Evolutionary conservation across 2,888 invertebrate species (phyloP).

Genomic region (Melieria crassipennis): DNA sequence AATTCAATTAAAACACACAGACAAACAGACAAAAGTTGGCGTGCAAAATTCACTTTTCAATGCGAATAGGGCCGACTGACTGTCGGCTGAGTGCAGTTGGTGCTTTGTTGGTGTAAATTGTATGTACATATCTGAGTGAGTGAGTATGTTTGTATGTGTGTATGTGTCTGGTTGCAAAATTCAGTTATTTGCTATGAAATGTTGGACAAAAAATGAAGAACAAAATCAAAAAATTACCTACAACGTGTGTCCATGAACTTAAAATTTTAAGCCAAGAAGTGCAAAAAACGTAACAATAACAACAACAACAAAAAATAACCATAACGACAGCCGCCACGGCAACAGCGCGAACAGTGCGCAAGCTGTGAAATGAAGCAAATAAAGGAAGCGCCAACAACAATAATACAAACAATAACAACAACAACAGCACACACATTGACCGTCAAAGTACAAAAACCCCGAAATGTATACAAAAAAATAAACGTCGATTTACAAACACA

Average conservation of each 20-base stretch:
- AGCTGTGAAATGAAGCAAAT: neutral
- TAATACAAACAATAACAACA: neutral
- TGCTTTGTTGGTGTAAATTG: too few relatives aligned
- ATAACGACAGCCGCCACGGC: too few relatives aligned
- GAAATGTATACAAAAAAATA: neutral
- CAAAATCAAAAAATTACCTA: neutral
- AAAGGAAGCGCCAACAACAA: neutral
- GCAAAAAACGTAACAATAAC: neutral
- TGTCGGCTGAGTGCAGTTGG: too few relatives aligned
- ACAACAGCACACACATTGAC: neutral
- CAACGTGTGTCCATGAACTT: conserved; percentile 1
- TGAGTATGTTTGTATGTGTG: too few relatives aligned
- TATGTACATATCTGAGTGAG: too few relatives aligned
- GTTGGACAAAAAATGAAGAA: too few relatives aligned
- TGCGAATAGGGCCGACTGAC: too few relatives aligned
- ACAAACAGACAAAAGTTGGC: conserved; percentile 7
- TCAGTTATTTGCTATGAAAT: too few relatives aligned
- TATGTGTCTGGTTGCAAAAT: too few relatives aligned
- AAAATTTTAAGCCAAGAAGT: neutral
- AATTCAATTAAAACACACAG: conserved; percentile 7
- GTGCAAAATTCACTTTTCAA: conserved; percentile 1
- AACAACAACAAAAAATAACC: too few relatives aligned
- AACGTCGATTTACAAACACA: neutral
- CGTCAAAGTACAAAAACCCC: conserved; percentile 6
- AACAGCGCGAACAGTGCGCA: too few relatives aligned